Percentiles rank a stretch among this genome's conserved stretches.
Evolutionary conservation across 2,888 invertebrate genomes (phyloP).

Genomic region (Nephrotoma appendiculata): DNA sequence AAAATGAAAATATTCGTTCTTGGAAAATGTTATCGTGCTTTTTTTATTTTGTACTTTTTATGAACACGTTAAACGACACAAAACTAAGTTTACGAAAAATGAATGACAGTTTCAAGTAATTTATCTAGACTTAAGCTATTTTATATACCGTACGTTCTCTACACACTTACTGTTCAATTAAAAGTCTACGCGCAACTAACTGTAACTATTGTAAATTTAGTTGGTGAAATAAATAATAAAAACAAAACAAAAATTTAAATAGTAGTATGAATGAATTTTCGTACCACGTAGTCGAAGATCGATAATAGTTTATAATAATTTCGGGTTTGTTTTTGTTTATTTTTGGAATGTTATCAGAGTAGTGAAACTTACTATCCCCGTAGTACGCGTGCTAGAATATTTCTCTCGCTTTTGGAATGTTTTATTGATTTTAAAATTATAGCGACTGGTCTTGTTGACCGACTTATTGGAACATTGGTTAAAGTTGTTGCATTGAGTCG

Average conservation of each 20-base stretch:
- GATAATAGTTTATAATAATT: neutral
- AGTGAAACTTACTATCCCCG: neutral
- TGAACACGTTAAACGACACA: neutral
- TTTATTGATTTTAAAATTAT: too few species aligned
- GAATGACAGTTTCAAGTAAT: neutral
- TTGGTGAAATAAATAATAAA: neutral
- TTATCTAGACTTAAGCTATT: neutral
- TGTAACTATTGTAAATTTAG: neutral
- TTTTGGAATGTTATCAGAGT: neutral
- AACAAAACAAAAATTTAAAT: neutral
- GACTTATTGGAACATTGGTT: too few species aligned
- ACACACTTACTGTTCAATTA: neutral
- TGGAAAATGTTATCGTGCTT: neutral
- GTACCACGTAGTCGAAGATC: neutral
- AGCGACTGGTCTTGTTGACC: too few species aligned
- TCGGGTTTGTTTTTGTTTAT: neutral
- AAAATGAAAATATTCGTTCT: neutral
- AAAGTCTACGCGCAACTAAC: neutral
- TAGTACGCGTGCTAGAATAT: too few species aligned
- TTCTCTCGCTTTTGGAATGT: too few species aligned
- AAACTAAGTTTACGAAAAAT: neutral
- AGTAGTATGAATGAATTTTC: neutral
- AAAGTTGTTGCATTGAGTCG: too few species aligned
- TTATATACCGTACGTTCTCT: neutral
- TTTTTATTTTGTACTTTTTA: neutral